Conservation (phyloP, 1,140 invertebrate genomes). For the Eufriesea mexicana region DNA sequence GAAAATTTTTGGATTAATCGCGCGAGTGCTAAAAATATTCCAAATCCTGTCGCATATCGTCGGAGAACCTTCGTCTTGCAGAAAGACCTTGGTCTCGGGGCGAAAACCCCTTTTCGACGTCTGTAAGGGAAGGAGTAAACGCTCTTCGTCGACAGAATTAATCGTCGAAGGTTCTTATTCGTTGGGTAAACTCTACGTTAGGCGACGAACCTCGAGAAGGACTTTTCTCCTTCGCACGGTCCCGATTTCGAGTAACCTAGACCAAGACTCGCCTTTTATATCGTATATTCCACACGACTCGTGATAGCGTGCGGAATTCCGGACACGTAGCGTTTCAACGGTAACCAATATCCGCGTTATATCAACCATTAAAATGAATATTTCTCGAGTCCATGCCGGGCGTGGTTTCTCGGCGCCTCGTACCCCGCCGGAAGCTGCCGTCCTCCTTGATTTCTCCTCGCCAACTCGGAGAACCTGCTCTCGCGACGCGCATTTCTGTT, state of each 20-base stretch:
- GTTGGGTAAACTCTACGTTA: not conserved
- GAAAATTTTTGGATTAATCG: not conserved
- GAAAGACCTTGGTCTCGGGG: no score
- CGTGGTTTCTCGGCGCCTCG: not conserved
- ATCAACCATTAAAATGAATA: constrained; percentile 76
- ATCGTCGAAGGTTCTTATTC: constrained; percentile 15
- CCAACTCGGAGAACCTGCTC: no score
- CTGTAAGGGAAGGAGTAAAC: not conserved
- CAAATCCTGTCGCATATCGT: not conserved
- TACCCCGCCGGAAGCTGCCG: not conserved
- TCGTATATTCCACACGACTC: constrained; percentile 41
- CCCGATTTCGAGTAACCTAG: constrained; percentile 41
- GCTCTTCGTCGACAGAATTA: not conserved
- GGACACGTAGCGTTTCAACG: constrained; percentile 66
- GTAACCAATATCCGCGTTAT: constrained; percentile 73
- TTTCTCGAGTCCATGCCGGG: constrained; percentile 65
- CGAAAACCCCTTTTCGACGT: no score
- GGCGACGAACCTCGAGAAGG: not conserved
- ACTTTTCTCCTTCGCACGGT: constrained; percentile 15
- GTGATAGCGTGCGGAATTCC: constrained; percentile 55
- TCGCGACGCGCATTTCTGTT: not conserved
- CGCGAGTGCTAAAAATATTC: no score
- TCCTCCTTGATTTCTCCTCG: constrained; percentile 25
- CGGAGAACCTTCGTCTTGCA: no score
- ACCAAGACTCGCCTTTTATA: constrained; percentile 33